phyloP scores from a whole-genome alignment of 2,888 invertebrate species.

The Schizaphis graminum region DNA sequence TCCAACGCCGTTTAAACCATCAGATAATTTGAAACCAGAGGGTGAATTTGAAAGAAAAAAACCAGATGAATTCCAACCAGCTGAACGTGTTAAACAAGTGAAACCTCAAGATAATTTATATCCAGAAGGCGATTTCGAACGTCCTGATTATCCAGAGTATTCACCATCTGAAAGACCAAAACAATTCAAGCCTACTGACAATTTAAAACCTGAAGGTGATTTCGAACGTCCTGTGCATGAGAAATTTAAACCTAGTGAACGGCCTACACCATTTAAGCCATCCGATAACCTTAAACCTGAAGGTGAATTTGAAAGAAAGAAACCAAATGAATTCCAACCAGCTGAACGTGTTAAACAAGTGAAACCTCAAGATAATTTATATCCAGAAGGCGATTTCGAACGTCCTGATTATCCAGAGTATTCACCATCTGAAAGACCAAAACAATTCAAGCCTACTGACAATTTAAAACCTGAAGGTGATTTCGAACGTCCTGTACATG shows the following conservation, averaged over 20 bases:
- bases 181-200: slow-evolving; percentile 70
- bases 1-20: slow-evolving; percentile 71
- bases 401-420: slow-evolving; percentile 71
- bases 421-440: slow-evolving; percentile 75
- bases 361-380: slow-evolving; percentile 70
- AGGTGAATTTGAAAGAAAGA: slow-evolving; percentile 70
- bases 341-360: too few species aligned
- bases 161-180: slow-evolving; percentile 74
- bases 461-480: slow-evolving; percentile 73
- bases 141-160: slow-evolving; percentile 68
- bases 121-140: slow-evolving; percentile 72
- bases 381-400: slow-evolving; percentile 73
- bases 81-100: too few species aligned
- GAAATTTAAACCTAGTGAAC: slow-evolving; percentile 67
- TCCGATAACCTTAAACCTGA: slow-evolving; percentile 73
- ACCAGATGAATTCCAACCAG: too few species aligned
- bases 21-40: slow-evolving; percentile 73
- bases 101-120: slow-evolving; percentile 72
- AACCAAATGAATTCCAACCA: too few species aligned
- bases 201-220: slow-evolving; percentile 74
- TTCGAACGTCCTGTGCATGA: slow-evolving; percentile 71
- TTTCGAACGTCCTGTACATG: slow-evolving; percentile 72
- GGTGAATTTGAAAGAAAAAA: slow-evolving; percentile 73
- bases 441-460: slow-evolving; percentile 77
- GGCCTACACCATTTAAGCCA: slow-evolving; percentile 69